Evolutionary conservation across 2,797 vertebrate genomes (phyloP).

Genomic region (Alectoris magna): DNA sequence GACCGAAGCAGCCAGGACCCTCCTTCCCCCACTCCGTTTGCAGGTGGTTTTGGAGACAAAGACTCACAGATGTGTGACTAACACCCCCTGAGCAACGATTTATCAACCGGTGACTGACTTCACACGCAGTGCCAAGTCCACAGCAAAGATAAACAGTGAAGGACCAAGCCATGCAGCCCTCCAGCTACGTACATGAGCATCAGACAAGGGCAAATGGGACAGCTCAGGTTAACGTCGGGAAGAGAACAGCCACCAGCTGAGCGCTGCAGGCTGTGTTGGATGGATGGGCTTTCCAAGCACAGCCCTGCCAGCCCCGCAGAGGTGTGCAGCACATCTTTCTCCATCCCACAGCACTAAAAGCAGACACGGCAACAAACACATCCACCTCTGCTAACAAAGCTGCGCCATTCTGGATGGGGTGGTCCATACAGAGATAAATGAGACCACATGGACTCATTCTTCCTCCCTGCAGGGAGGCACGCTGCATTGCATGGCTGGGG

Average conservation of each 20-base stretch:
- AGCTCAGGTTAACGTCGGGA: neutral
- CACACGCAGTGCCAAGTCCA: neutral
- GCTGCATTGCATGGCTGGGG: neutral
- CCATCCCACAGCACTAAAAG: neutral
- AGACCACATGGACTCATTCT: neutral
- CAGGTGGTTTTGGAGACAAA: neutral
- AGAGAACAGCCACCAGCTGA: neutral
- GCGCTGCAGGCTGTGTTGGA: neutral
- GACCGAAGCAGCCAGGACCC: neutral
- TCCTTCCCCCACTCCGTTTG: neutral
- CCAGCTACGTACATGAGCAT: neutral
- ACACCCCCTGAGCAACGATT: neutral
- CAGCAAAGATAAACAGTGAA: neutral
- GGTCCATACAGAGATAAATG: neutral
- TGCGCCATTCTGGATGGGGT: neutral
- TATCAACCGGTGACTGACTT: neutral
- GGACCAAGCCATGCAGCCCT: neutral
- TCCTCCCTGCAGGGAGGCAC: neutral
- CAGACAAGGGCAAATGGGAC: neutral
- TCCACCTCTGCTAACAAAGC: neutral
- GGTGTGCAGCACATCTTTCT: neutral
- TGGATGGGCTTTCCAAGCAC: neutral
- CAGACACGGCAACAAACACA: fast-evolving
- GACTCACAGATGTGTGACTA: neutral
- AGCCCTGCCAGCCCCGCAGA: neutral